phyloP scores from a whole-genome alignment of 2,113 vertebrate species.

The Leucosticte australis region DNA sequence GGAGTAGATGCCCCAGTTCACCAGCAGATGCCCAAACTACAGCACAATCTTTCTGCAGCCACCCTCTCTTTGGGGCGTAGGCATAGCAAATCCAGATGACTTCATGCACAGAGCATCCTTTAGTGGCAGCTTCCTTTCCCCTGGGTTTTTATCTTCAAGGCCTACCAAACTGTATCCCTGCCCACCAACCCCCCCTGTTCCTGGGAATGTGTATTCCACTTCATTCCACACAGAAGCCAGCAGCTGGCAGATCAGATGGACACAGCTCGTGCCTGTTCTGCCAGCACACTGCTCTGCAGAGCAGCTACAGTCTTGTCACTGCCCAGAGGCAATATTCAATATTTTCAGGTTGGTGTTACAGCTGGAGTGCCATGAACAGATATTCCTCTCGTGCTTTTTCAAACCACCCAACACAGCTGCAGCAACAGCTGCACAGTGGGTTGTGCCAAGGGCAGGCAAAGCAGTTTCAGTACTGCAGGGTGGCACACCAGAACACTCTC shows the following conservation, averaged over 20 bases:
- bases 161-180: background rate
- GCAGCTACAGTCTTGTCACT: background rate
- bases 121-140: background rate
- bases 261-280: background rate
- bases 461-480: background rate
- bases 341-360: background rate
- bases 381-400: background rate
- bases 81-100: background rate
- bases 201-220: background rate
- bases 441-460: background rate
- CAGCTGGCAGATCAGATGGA: background rate
- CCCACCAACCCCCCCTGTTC: background rate
- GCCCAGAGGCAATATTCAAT: background rate
- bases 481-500: background rate
- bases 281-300: background rate
- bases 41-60: background rate
- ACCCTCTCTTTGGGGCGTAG: fast-evolving
- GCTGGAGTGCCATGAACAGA: background rate
- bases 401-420: background rate
- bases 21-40: background rate
- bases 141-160: background rate
- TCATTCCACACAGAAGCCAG: background rate
- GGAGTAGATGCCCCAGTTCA: background rate
- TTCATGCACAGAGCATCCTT: background rate
- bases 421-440: background rate